Conservation (phyloP, 2,888 invertebrate genomes). For the Agrotis ipsilon region DNA sequence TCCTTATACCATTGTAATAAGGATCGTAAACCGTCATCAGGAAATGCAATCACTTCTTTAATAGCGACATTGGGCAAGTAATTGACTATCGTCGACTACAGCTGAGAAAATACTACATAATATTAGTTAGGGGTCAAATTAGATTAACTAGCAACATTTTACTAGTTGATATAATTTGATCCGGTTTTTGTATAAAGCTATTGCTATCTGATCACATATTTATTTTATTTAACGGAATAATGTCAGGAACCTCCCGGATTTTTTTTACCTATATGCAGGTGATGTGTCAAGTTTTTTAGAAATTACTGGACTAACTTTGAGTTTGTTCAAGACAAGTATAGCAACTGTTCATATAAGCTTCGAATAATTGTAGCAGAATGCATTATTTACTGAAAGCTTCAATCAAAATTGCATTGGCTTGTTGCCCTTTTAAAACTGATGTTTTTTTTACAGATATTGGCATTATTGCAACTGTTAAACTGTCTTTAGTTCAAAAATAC, state of each 20-base stretch:
- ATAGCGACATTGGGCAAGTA: constrained; percentile 56
- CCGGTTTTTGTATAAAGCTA: constrained; percentile 5
- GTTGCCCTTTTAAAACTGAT: background rate
- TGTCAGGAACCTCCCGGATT: background rate
- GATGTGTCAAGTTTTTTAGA: background rate
- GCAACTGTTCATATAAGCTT: no score
- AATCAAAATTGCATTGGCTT: background rate
- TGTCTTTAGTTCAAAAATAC: background rate
- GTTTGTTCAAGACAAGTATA: no score
- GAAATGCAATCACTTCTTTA: constrained; percentile 37
- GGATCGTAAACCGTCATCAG: background rate
- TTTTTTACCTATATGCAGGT: background rate
- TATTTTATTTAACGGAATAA: background rate
- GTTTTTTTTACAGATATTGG: background rate
- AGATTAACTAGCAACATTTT: background rate
- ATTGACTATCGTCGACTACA: constrained; percentile 61
- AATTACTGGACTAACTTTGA: background rate
- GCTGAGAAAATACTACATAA: constrained; percentile 41
- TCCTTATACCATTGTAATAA: constrained; percentile 4
- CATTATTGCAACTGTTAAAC: background rate
- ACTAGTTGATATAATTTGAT: background rate
- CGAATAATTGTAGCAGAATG: background rate
- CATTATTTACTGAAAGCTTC: background rate
- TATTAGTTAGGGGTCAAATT: constrained; percentile 20
- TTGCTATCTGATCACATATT: constrained; percentile 21